Conservation (phyloP, 92 coral and sea anemone species). For the Montipora capitata region DNA sequence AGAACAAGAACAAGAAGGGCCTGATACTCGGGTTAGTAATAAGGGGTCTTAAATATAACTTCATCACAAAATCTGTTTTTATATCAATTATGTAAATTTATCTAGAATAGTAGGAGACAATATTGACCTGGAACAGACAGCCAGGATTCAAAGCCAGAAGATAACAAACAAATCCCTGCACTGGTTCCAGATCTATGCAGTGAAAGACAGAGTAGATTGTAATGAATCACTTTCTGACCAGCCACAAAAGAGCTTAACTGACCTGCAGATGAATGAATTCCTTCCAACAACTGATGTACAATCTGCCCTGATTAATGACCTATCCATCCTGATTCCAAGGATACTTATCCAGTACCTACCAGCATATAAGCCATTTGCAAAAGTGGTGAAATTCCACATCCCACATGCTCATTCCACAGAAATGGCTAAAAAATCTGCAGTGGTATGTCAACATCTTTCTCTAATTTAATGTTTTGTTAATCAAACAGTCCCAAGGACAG, state of each 20-base stretch:
- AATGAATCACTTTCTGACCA: background rate
- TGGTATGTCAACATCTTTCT: constrained; percentile 21
- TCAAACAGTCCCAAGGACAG: no score
- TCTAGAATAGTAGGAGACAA: constrained; percentile 75
- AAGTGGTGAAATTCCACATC: constrained; percentile 25
- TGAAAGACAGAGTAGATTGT: constrained; percentile 42
- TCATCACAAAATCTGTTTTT: no score
- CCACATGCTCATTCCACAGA: constrained; percentile 55
- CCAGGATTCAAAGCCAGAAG: constrained; percentile 67
- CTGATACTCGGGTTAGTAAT: no score
- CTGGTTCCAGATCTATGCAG: constrained; percentile 65
- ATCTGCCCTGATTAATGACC: background rate
- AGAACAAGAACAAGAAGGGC: no score
- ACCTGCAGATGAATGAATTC: constrained; percentile 63
- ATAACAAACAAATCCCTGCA: constrained; percentile 68
- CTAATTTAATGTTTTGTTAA: no score
- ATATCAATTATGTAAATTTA: background rate
- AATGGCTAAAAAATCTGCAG: constrained; percentile 56
- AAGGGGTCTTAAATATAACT: no score
- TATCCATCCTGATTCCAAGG: constrained; percentile 31
- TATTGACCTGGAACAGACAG: constrained; percentile 59
- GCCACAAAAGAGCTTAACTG: constrained; percentile 47
- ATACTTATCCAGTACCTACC: constrained; percentile 50
- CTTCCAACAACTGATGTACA: constrained; percentile 62
- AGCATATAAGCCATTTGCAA: constrained; percentile 42